Evolutionary conservation across 2,888 invertebrate species (phyloP).

Genomic region (Marasmarcha lunaedactyla): DNA sequence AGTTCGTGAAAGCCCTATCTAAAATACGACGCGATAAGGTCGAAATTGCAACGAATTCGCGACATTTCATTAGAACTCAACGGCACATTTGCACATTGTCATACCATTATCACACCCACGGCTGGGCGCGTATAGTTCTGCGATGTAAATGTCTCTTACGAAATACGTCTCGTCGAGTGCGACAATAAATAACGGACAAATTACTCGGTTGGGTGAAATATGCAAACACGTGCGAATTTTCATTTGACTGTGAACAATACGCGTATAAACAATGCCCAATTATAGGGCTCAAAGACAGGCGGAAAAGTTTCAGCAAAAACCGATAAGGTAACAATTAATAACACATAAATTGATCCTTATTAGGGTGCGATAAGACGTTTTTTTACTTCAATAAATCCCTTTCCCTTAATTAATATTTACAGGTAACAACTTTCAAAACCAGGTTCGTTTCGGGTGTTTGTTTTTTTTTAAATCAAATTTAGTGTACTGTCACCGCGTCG

Average conservation of each 20-base stretch:
- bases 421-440: too few relatives aligned
- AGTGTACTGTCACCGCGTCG: too few relatives aligned
- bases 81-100: slow-evolving; percentile 52
- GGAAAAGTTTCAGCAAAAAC: too few relatives aligned
- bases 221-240: neutral
- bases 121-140: slow-evolving; percentile 49
- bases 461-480: too few relatives aligned
- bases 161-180: slow-evolving; percentile 44
- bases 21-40: neutral
- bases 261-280: too few relatives aligned
- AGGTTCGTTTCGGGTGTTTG: too few relatives aligned
- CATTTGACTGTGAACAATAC: neutral
- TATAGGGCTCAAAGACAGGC: too few relatives aligned
- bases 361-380: too few relatives aligned
- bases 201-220: slow-evolving; percentile 33
- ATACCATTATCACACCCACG: slow-evolving; percentile 45
- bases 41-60: neutral
- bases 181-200: slow-evolving; percentile 60
- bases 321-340: too few relatives aligned
- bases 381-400: too few relatives aligned
- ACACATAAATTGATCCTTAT: too few relatives aligned
- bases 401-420: too few relatives aligned
- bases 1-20: neutral
- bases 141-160: slow-evolving; percentile 55
- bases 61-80: neutral